Evolutionary conservation across 2,113 vertebrate species (phyloP).

Genomic region (Dasypus novemcinctus): DNA sequence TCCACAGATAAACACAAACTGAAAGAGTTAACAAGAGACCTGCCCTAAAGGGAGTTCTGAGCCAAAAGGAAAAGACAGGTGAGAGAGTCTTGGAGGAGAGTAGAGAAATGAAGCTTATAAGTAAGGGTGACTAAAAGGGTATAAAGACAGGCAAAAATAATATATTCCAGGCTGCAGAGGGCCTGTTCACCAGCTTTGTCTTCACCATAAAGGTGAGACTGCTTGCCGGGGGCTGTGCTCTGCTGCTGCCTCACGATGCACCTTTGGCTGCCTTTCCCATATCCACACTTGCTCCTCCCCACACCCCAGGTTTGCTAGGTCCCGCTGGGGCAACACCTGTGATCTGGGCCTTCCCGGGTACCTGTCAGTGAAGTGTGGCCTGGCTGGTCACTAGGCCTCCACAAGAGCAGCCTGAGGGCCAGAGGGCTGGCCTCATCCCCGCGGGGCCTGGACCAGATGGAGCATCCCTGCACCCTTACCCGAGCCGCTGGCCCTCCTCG

Average conservation of each 20-base stretch:
- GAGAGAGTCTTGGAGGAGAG: too few relatives aligned
- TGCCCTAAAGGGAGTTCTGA: too few relatives aligned
- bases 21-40: too few relatives aligned
- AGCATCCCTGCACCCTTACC: background rate
- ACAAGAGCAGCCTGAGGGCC: background rate
- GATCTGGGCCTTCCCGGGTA: background rate
- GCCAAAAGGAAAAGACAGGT: too few relatives aligned
- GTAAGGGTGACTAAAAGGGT: too few relatives aligned
- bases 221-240: background rate
- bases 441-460: background rate
- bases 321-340: background rate
- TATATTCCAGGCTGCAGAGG: conserved; percentile 87
- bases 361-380: background rate
- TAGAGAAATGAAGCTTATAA: too few relatives aligned
- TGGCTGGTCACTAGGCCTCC: background rate
- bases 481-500: background rate
- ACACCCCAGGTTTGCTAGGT: background rate
- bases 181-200: conserved; percentile 91
- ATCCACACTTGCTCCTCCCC: background rate
- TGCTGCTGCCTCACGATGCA: background rate
- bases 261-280: background rate
- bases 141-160: too few relatives aligned
- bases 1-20: too few relatives aligned
- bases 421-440: background rate
- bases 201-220: conserved; percentile 89